These are phyloP conservation scores for Gobio occitaniae DNA, from an alignment of 2,797 vertebrate genomes.

Conservation along the genomic window DNA sequence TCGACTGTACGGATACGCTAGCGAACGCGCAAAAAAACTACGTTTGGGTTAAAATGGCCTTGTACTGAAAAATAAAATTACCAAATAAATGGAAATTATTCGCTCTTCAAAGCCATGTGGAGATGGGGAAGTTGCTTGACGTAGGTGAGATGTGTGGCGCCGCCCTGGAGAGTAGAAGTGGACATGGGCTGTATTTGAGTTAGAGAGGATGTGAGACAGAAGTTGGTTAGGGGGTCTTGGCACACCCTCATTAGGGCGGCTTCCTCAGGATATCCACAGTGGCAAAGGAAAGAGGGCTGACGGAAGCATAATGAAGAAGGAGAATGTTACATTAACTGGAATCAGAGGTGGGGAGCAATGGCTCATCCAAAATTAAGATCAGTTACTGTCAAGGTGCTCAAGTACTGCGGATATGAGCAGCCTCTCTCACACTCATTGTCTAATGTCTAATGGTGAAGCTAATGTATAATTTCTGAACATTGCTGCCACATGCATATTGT, in stretches of 20 bases:
- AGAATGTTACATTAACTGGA: constrained; percentile 17
- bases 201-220: constrained; percentile 22
- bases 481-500: neutral
- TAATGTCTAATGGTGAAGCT: neutral
- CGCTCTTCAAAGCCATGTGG: constrained; percentile 3
- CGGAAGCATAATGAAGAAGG: constrained; percentile 28
- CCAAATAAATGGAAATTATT: constrained; percentile 10
- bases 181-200: neutral
- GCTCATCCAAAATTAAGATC: constrained; percentile 1
- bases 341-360: constrained; percentile 1
- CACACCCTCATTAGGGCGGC: constrained; percentile 63
- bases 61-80: neutral
- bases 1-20: neutral
- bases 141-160: neutral
- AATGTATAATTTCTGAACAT: neutral
- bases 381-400: neutral
- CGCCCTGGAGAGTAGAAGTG: constrained; percentile 5
- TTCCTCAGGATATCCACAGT: constrained; percentile 79
- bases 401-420: neutral
- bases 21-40: rapidly evolving
- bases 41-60: neutral
- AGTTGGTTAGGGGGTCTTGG: constrained; percentile 63
- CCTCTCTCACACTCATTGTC: neutral
- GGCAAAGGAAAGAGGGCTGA: constrained; percentile 60
- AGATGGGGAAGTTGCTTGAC: neutral